Conservation (phyloP, 2,888 invertebrate genomes). For the Drosophila mercatorum region DNA sequence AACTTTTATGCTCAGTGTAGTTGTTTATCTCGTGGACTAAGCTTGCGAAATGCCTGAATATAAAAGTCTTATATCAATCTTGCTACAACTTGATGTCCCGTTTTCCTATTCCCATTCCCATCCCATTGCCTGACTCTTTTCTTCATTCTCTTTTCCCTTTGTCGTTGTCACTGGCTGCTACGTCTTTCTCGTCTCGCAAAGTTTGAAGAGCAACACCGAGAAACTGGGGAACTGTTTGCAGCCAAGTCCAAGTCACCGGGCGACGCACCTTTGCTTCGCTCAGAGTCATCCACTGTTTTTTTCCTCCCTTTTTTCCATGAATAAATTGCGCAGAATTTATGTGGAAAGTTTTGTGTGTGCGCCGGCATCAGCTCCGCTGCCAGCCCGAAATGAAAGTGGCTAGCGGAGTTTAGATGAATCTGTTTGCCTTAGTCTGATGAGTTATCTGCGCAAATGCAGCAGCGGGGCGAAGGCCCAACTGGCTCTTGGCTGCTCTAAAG, state of each 20-base stretch:
- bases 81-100: conserved; percentile 66
- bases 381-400: conserved; percentile 70
- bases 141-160: conserved; percentile 9
- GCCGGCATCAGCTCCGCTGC: conserved; percentile 20
- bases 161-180: conserved; percentile 39
- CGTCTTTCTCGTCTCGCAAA: conserved; percentile 21
- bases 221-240: conserved; percentile 41
- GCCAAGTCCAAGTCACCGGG: conserved; percentile 57
- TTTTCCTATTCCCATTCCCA: conserved; percentile 11
- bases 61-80: conserved; percentile 80
- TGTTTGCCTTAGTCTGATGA: conserved; percentile 78
- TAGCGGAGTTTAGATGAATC: conserved; percentile 77
- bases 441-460: conserved; percentile 73
- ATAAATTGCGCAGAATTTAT: conserved; percentile 79
- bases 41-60: conserved; percentile 75
- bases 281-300: conserved; percentile 17
- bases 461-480: conserved; percentile 1
- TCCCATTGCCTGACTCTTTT: not conserved
- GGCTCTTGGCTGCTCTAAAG: not conserved
- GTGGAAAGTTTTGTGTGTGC: conserved; percentile 69
- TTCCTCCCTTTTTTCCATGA: conserved; percentile 59
- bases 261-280: conserved; percentile 63
- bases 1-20: conserved; percentile 63
- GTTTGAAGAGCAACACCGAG: conserved; percentile 27
- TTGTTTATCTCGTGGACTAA: conserved; percentile 71